Evolutionary conservation across 2,113 vertebrate genomes (phyloP).

Genomic region (Hydrochoerus hydrochaeris): DNA sequence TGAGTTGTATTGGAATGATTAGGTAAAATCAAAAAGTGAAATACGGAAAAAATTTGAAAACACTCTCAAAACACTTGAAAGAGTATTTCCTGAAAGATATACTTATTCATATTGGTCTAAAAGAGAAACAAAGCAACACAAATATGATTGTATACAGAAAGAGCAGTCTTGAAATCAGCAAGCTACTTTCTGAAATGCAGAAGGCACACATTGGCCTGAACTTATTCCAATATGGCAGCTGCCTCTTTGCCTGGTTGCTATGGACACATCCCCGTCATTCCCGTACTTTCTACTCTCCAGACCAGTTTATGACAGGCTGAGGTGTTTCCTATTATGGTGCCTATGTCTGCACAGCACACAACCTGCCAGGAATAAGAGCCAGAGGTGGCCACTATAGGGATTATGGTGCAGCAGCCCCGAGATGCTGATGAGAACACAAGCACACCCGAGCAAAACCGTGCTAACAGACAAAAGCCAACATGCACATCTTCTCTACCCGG

Average conservation of each 20-base stretch:
- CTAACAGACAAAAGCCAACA: background rate
- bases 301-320: slow-evolving; percentile 74
- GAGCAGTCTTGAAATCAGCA: slow-evolving; percentile 31
- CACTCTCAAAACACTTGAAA: slow-evolving; percentile 12
- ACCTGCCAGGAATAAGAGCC: slow-evolving; percentile 69
- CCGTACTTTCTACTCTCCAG: slow-evolving; percentile 62
- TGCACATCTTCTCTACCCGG: background rate
- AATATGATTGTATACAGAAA: background rate
- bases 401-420: slow-evolving; percentile 74
- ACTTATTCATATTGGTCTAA: slow-evolving; percentile 53
- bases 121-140: slow-evolving; percentile 43
- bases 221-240: slow-evolving; percentile 69
- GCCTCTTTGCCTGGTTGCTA: slow-evolving; percentile 81
- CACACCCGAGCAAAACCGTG: slow-evolving; percentile 51
- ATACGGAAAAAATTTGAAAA: background rate
- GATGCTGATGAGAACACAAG: slow-evolving; percentile 68
- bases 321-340: slow-evolving; percentile 78
- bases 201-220: slow-evolving; percentile 58
- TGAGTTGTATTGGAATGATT: background rate
- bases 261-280: slow-evolving; percentile 71
- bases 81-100: slow-evolving; percentile 50
- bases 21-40: slow-evolving; percentile 17
- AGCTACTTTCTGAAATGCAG: slow-evolving; percentile 66
- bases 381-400: slow-evolving; percentile 53
- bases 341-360: slow-evolving; percentile 65